Evolutionary conservation across 2,888 invertebrate species (phyloP), one percentile per base, ranked within the genome.

Genomic region (Pyrrhia umbra): DNA sequence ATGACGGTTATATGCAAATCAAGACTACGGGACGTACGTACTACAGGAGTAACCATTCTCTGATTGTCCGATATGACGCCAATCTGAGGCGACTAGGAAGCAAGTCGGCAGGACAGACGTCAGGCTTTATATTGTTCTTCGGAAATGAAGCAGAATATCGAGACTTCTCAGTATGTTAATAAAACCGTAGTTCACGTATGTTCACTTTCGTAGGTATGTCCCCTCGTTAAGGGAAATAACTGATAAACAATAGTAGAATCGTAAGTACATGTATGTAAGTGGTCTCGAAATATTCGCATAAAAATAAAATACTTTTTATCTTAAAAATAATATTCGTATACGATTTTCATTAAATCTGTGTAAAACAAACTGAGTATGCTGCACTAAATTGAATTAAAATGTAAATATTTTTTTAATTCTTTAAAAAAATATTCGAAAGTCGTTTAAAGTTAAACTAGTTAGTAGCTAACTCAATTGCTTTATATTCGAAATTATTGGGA

Each of bases 391-490:
- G n/a, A 34, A 34, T 34, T 9, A 4, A 34, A 34, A 34, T 34
- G 34, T n/a, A 34, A 34, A 34, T 34, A n/a, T 34, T 34, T 30
- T 34, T 34, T 34, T n/a, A n/a, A n/a, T n/a, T n/a, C n/a, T n/a
- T n/a, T n/a, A n/a, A n/a, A n/a, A n/a, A n/a, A n/a, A n/a, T n/a
- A n/a, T 34, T 34, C n/a, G 13, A 34, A n/a, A 34, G n/a, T 34
- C 34, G 34, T n/a, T 34, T 5, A 34, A 34, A 34, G 34, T 34
- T 34, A 34, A 34, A 34, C 34, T 34, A 34, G 34, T 34, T 34
- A 34, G n/a, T 34, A 34, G n/a, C 34, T 34, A 34, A 34, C 34
- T 34, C n/a, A 34, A 34, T 34, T 34, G 34, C 34, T 34, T 34
- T n/a, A 34, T 34, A 34, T 34, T 34, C n/a, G n/a, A 34, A 34